Evolutionary conservation across 1,140 invertebrate species (phyloP).

Genomic region (Galleria mellonella): DNA sequence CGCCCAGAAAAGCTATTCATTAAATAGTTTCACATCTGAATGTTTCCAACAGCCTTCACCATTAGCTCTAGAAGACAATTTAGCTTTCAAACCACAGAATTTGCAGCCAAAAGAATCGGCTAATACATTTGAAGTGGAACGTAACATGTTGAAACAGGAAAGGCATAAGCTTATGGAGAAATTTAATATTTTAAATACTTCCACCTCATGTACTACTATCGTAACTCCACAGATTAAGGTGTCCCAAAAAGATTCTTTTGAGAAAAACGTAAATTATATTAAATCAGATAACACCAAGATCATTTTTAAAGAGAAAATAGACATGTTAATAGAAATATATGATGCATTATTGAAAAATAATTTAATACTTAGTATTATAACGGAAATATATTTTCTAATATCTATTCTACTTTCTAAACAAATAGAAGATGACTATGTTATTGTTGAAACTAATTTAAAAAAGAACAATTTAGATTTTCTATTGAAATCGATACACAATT

Average conservation of each 20-base stretch:
- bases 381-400: constrained; percentile 65
- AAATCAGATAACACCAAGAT: constrained; percentile 46
- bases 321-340: constrained; percentile 56
- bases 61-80: constrained; percentile 49
- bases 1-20: constrained; percentile 41
- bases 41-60: constrained; percentile 40
- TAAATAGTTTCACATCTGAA: constrained; percentile 49
- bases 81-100: constrained; percentile 56
- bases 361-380: constrained; percentile 56
- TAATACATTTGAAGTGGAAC: constrained; percentile 51
- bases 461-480: constrained; percentile 32
- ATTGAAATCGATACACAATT: constrained; percentile 58
- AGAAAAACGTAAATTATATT: constrained; percentile 29
- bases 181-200: constrained; percentile 58
- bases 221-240: constrained; percentile 48
- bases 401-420: constrained; percentile 61
- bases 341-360: constrained; percentile 57
- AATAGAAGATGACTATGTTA: constrained; percentile 33
- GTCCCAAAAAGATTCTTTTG: constrained; percentile 31
- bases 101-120: constrained; percentile 46
- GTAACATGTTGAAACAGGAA: constrained; percentile 61
- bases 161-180: constrained; percentile 68
- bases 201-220: constrained; percentile 24
- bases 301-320: constrained; percentile 42
- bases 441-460: constrained; percentile 25